Evolutionary conservation across 1,140 invertebrate species (phyloP).

Genomic region (Caenorhabditis inopinata): DNA sequence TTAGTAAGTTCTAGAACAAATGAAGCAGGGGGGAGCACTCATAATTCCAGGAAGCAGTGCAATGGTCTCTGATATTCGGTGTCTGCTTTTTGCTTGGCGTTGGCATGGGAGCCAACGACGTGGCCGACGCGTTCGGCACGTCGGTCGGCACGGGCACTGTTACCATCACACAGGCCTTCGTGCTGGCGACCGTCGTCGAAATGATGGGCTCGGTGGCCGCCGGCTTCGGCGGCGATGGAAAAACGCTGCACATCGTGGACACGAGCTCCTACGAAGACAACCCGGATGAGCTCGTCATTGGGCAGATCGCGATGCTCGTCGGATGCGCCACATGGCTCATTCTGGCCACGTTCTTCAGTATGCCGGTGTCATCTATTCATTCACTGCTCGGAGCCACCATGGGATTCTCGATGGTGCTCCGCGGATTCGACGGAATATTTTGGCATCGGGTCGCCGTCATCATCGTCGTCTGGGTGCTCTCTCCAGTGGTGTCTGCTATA

Average conservation of each 20-base stretch:
- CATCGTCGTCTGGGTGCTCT: slow-evolving; percentile 93
- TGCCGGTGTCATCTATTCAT: slow-evolving; percentile 89
- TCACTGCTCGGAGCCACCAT: slow-evolving; percentile 93
- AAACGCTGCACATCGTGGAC: slow-evolving; percentile 61
- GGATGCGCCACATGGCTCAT: slow-evolving; percentile 80
- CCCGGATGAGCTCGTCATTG: slow-evolving; percentile 50
- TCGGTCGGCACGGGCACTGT: slow-evolving; percentile 24
- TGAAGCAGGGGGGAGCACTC: too few species aligned
- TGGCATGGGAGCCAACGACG: slow-evolving; percentile 86
- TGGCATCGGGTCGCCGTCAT: slow-evolving; percentile 72
- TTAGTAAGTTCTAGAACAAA: not conserved
- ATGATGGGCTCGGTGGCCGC: slow-evolving; percentile 71
- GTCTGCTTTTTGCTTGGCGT: slow-evolving; percentile 92
- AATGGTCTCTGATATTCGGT: slow-evolving; percentile 74
- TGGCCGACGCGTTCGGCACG: slow-evolving; percentile 39
- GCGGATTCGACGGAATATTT: slow-evolving; percentile 79
- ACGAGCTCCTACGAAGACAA: slow-evolving; percentile 54
- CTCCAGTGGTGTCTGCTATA: slow-evolving; percentile 83
- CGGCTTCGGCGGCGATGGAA: slow-evolving; percentile 64
- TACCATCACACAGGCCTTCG: slow-evolving; percentile 85
- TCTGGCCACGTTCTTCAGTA: slow-evolving; percentile 83
- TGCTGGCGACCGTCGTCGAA: slow-evolving; percentile 90
- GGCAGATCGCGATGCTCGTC: slow-evolving; percentile 48
- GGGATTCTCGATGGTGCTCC: slow-evolving; percentile 86
- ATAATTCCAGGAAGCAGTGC: slow-evolving; percentile 50